phyloP scores from a whole-genome alignment of 2,888 invertebrate genomes.

The Oligia fasciuncula region DNA sequence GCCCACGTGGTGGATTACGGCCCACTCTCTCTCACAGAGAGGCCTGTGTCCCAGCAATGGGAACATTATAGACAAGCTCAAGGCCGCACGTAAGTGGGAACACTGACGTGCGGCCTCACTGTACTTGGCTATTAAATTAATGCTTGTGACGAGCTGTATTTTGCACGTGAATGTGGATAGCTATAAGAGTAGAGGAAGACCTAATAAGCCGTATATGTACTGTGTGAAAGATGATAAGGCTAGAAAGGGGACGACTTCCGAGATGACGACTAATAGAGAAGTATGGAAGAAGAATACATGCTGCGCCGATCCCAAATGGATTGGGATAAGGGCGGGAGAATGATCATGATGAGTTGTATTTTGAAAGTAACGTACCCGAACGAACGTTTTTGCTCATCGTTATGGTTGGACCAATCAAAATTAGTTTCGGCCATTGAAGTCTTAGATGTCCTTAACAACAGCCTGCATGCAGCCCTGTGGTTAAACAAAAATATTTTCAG shows the following conservation, averaged over 20 bases:
- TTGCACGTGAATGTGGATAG: not conserved
- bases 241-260: not conserved
- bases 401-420: constrained; percentile 72
- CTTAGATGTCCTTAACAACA: constrained; percentile 69
- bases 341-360: not conserved
- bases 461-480: constrained; percentile 75
- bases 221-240: not conserved
- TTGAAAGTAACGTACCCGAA: constrained; percentile 62
- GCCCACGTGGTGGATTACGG: too few relatives aligned
- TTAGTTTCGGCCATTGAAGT: constrained; percentile 71
- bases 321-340: not conserved
- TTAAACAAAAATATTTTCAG: not conserved
- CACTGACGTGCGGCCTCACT: too few relatives aligned
- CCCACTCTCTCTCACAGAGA: too few relatives aligned
- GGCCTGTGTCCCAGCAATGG: too few relatives aligned
- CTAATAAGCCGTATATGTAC: not conserved
- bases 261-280: not conserved
- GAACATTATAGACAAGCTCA: too few relatives aligned
- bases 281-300: not conserved
- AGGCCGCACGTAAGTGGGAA: too few relatives aligned
- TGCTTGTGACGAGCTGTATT: not conserved
- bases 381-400: constrained; percentile 20
- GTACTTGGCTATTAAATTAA: not conserved
- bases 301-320: not conserved
- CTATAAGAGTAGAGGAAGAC: not conserved